Percentiles rank a stretch among this genome's conserved stretches.
These are phyloP conservation scores for Galemys pyrenaicus DNA, from an alignment of 2,113 vertebrate species.

Conservation along the genomic window DNA sequence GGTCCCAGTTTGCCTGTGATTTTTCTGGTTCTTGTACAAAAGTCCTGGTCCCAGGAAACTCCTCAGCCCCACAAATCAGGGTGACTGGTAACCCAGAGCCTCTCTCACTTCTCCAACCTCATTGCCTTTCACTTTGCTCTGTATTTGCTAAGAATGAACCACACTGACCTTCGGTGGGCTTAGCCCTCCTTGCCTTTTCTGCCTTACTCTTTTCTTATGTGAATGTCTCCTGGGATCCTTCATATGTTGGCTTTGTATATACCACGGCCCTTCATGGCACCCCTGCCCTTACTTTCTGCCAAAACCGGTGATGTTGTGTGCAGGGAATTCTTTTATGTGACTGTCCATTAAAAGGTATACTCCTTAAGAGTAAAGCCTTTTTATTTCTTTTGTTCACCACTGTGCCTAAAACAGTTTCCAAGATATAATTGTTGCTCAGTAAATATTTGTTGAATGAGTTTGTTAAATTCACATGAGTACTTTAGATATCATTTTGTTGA, in stretches of 20 bases:
- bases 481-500: neutral
- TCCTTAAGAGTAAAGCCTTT: neutral
- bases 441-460: neutral
- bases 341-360: neutral
- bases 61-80: no score
- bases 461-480: neutral
- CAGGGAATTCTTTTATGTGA: neutral
- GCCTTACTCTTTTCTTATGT: neutral
- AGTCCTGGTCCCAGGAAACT: neutral
- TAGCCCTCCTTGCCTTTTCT: neutral
- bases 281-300: neutral
- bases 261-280: fast-evolving
- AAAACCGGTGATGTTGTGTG: neutral
- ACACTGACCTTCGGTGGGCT: fast-evolving
- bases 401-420: no score
- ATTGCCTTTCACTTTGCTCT: neutral
- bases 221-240: neutral
- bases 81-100: neutral
- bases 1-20: neutral
- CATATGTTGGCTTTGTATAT: neutral
- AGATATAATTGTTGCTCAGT: neutral
- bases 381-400: neutral
- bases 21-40: neutral
- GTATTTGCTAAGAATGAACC: no score
- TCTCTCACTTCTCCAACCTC: neutral